A percentile compares a stretch with the other conserved stretches of the same genome.
These are phyloP conservation scores for Hypomecis punctinalis DNA, from an alignment of 2,888 invertebrate species.

Conservation along the genomic window DNA sequence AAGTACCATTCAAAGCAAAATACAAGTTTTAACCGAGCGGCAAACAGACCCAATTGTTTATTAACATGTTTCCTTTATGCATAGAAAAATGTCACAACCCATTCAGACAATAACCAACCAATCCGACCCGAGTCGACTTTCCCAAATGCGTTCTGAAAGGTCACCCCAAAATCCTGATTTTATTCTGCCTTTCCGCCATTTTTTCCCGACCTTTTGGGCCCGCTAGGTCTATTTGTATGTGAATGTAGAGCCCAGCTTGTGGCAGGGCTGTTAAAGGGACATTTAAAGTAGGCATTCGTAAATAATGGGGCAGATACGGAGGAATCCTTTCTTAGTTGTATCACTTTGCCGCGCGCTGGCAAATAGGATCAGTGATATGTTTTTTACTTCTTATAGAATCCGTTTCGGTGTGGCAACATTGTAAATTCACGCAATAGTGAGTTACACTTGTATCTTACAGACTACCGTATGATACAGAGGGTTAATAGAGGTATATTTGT, in stretches of 20 bases:
- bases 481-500: background rate
- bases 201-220: slow-evolving; percentile 46
- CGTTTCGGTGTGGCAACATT: background rate
- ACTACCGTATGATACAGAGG: too few relatives aligned
- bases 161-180: slow-evolving; percentile 44
- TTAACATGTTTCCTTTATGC: slow-evolving; percentile 18
- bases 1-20: too few relatives aligned
- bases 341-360: slow-evolving; percentile 22
- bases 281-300: slow-evolving; percentile 51
- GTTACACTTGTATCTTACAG: background rate
- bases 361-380: slow-evolving; percentile 28
- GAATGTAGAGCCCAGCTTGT: slow-evolving; percentile 45
- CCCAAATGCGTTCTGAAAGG: slow-evolving; percentile 37
- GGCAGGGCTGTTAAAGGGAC: slow-evolving; percentile 49
- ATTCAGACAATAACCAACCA: slow-evolving; percentile 37
- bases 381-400: slow-evolving; percentile 9
- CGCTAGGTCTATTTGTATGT: slow-evolving; percentile 47
- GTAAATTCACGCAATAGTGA: background rate
- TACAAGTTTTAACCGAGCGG: background rate
- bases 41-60: slow-evolving; percentile 1
- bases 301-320: slow-evolving; percentile 50
- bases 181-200: slow-evolving; percentile 44
- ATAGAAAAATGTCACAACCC: slow-evolving; percentile 30
- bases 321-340: slow-evolving; percentile 26
- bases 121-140: slow-evolving; percentile 36